Evolutionary conservation across 1,140 invertebrate species (phyloP).

Genomic region (Caligus rogercresseyi): DNA sequence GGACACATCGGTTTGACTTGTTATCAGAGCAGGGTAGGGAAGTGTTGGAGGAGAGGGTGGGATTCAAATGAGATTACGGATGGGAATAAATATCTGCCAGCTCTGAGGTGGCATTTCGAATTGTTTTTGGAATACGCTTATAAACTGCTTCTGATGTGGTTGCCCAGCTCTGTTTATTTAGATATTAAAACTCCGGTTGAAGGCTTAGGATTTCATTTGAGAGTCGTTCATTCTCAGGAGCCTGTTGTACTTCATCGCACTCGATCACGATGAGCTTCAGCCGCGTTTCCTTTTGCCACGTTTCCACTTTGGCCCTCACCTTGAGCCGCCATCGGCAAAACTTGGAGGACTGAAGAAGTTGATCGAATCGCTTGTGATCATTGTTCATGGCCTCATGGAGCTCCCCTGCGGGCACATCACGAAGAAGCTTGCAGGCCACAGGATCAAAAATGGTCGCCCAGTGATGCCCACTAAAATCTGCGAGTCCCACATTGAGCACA

Average conservation of each 20-base stretch:
- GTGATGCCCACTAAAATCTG: not conserved
- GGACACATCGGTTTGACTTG: too few species aligned
- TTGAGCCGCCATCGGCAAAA: not conserved
- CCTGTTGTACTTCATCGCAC: not conserved
- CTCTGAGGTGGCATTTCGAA: too few species aligned
- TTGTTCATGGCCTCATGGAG: not conserved
- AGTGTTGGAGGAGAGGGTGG: too few species aligned
- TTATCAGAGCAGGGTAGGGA: too few species aligned
- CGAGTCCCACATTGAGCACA: not conserved
- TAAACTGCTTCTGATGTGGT: too few species aligned
- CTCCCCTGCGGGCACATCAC: not conserved
- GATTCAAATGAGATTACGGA: too few species aligned
- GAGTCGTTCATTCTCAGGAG: not conserved
- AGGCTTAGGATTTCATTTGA: too few species aligned
- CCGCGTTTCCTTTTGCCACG: slow-evolving; percentile 24
- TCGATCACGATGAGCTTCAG: not conserved
- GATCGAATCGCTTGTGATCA: not conserved
- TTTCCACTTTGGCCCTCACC: slow-evolving; percentile 22
- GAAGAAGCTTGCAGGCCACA: not conserved
- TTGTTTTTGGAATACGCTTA: too few species aligned
- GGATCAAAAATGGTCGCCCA: not conserved
- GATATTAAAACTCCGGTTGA: too few species aligned
- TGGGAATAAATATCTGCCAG: too few species aligned
- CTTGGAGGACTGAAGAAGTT: not conserved
- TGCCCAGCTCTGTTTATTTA: too few species aligned